Conservation (phyloP, 2,113 vertebrate genomes). For the Silurus asotus region DNA sequence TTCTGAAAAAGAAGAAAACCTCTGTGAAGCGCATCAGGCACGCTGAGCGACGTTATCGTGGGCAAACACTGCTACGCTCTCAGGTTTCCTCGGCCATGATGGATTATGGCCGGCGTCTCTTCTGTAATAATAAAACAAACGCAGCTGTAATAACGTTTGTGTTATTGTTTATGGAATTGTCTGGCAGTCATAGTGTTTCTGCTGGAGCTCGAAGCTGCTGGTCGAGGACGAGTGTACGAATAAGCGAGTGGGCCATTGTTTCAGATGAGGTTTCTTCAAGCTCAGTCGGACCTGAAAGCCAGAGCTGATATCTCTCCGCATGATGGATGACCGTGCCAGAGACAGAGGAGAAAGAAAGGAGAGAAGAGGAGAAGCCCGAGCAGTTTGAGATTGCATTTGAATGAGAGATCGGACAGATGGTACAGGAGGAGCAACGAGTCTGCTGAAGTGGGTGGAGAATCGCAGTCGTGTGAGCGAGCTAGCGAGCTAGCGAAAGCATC, state of each 20-base stretch:
- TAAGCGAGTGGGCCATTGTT: not conserved
- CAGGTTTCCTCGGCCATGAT: slow-evolving; percentile 37
- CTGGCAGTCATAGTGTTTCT: slow-evolving; percentile 3
- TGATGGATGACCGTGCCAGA: slow-evolving; percentile 71
- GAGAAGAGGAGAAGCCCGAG: slow-evolving; percentile 13
- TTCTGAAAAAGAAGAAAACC: not conserved
- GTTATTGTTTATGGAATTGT: slow-evolving; percentile 41
- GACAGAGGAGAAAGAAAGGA: slow-evolving; percentile 34
- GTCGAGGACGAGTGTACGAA: not conserved
- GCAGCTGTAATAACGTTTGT: slow-evolving; percentile 26
- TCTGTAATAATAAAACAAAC: slow-evolving; percentile 45
- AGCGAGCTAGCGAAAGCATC: not conserved
- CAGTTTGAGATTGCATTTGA: slow-evolving; percentile 31
- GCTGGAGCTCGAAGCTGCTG: not conserved
- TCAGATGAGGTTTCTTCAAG: slow-evolving; percentile 10
- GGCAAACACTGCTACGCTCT: slow-evolving; percentile 28
- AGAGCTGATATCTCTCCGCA: slow-evolving; percentile 68
- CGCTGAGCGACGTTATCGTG: slow-evolving; percentile 61
- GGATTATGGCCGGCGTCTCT: slow-evolving; percentile 38
- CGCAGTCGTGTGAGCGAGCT: not conserved
- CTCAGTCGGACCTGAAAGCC: not conserved
- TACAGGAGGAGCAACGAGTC: slow-evolving; percentile 20
- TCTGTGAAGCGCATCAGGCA: slow-evolving; percentile 12
- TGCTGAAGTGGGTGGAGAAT: slow-evolving; percentile 22
- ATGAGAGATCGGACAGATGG: slow-evolving; percentile 51